These are phyloP conservation scores for Euphydryas editha DNA, from an alignment of 2,888 invertebrate genomes.

Conservation along the genomic window DNA sequence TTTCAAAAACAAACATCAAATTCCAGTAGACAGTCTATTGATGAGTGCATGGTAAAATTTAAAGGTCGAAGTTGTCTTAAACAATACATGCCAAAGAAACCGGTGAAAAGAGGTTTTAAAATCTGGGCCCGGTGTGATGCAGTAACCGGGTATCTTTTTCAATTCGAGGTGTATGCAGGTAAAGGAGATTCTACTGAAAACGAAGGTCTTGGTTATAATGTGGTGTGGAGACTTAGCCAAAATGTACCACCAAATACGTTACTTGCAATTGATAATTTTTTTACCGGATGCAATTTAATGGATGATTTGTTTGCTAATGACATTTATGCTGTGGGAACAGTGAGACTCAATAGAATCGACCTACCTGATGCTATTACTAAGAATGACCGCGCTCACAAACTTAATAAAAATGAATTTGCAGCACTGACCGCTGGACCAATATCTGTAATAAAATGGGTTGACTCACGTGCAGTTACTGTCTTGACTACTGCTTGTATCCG, in stretches of 20 bases:
- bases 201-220: slow-evolving; percentile 45
- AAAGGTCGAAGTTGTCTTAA: slow-evolving; percentile 47
- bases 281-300: slow-evolving; percentile 46
- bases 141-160: slow-evolving; percentile 43
- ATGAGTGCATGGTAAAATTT: slow-evolving; percentile 45
- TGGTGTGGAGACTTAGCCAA: slow-evolving; percentile 29
- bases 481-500: slow-evolving; percentile 48
- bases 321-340: slow-evolving; percentile 44
- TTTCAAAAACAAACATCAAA: background rate
- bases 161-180: slow-evolving; percentile 47
- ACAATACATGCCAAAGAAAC: slow-evolving; percentile 49
- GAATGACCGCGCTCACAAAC: slow-evolving; percentile 43
- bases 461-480: slow-evolving; percentile 46
- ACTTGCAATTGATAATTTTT: slow-evolving; percentile 53
- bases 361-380: slow-evolving; percentile 44
- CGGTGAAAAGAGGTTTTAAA: slow-evolving; percentile 47
- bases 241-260: slow-evolving; percentile 44
- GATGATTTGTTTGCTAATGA: slow-evolving; percentile 42
- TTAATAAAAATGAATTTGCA: slow-evolving; percentile 46
- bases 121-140: slow-evolving; percentile 43
- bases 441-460: slow-evolving; percentile 48
- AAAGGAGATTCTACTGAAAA: slow-evolving; percentile 43
- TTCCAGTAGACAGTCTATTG: slow-evolving; percentile 20
- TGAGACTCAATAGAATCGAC: slow-evolving; percentile 39
- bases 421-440: slow-evolving; percentile 46